Percentiles rank a stretch among this genome's conserved stretches.
Evolutionary conservation across 2,888 invertebrate species (phyloP).

Genomic region (Spialia ferax): DNA sequence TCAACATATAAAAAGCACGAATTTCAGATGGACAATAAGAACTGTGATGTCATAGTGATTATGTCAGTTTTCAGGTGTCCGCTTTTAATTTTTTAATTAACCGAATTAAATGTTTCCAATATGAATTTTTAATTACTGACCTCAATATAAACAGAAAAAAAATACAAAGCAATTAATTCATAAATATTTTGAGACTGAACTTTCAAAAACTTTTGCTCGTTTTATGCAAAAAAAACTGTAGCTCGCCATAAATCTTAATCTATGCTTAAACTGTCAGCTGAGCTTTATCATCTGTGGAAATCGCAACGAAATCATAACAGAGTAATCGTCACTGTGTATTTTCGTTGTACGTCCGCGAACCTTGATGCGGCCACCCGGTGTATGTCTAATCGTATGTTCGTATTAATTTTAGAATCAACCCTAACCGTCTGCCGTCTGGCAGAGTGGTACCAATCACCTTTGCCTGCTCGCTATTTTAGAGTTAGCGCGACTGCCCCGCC

Average conservation of each 20-base stretch:
- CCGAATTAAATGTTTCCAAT: too few relatives aligned
- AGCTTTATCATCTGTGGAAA: background rate
- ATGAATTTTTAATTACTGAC: too few relatives aligned
- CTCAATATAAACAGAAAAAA: too few relatives aligned
- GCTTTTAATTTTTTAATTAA: too few relatives aligned
- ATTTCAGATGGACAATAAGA: too few relatives aligned
- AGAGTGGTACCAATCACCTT: constrained; percentile 68
- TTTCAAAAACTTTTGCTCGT: too few relatives aligned
- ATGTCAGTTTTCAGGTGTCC: too few relatives aligned
- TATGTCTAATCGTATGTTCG: constrained; percentile 52
- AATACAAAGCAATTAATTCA: too few relatives aligned
- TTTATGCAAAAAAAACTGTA: too few relatives aligned
- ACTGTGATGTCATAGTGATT: too few relatives aligned
- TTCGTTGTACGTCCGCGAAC: constrained; percentile 29
- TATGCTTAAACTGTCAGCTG: background rate
- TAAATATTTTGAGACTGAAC: too few relatives aligned
- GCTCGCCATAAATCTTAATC: background rate
- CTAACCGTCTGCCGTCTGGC: constrained; percentile 75
- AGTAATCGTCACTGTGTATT: constrained; percentile 25
- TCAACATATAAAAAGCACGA: too few relatives aligned
- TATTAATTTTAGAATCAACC: constrained; percentile 73
- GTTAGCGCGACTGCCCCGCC: constrained; percentile 56
- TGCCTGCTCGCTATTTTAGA: constrained; percentile 67
- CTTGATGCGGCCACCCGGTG: constrained; percentile 44
- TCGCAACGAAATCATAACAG: background rate